These are phyloP conservation scores for Orthochromis indermauri DNA, from an alignment of 2,113 vertebrate species.

Conservation along the genomic window DNA sequence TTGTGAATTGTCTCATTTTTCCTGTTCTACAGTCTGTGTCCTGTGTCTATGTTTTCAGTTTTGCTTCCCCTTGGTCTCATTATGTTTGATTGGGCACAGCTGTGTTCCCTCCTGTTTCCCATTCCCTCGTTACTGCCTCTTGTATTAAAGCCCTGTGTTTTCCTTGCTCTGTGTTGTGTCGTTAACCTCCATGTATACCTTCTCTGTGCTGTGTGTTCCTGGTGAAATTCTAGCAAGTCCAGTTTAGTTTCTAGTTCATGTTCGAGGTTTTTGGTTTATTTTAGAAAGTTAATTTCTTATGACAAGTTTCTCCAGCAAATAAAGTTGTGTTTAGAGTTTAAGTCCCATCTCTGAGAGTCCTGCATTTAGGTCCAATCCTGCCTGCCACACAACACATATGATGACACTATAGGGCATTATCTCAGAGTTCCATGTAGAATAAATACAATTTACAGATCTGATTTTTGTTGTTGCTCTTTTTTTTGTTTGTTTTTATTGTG, in stretches of 20 bases:
- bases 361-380: background rate
- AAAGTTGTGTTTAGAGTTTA: background rate
- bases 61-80: background rate
- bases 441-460: background rate
- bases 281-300: background rate
- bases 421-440: background rate
- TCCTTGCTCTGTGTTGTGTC: background rate
- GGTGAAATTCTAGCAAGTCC: background rate
- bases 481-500: background rate
- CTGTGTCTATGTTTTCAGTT: background rate
- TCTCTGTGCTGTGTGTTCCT: background rate
- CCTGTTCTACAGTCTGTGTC: background rate
- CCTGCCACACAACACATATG: background rate
- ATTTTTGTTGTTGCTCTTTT: background rate
- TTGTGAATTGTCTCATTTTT: background rate
- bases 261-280: background rate
- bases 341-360: background rate
- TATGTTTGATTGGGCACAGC: background rate
- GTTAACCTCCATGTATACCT: background rate
- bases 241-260: background rate
- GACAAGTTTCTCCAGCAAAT: background rate
- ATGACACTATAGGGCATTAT: background rate
- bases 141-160: background rate
- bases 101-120: background rate
- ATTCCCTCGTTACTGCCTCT: background rate